These are phyloP conservation scores for Delia radicum DNA, from an alignment of 1,140 invertebrate species.

Conservation along the genomic window DNA sequence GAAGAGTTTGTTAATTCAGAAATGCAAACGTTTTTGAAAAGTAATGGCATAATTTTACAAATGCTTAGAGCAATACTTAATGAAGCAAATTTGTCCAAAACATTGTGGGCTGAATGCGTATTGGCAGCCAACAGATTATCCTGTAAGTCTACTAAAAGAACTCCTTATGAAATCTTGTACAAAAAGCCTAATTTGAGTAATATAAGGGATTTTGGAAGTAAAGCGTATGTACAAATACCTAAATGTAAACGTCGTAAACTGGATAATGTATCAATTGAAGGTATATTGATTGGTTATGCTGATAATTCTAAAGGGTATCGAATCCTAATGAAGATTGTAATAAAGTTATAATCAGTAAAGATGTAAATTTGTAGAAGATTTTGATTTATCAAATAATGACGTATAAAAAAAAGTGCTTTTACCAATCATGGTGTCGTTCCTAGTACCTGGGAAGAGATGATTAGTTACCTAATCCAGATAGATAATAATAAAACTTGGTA, in stretches of 20 bases:
- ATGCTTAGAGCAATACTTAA: no score
- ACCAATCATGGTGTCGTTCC: no score
- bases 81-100: not conserved
- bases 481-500: not conserved
- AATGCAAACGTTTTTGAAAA: not conserved
- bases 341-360: no score
- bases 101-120: conserved; percentile 33
- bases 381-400: no score
- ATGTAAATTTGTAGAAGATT: no score
- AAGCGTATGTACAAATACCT: no score
- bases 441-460: no score
- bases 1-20: not conserved
- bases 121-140: not conserved
- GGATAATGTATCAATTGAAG: no score
- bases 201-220: not conserved
- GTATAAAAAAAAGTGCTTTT: no score
- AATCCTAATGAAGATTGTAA: no score
- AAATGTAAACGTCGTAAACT: not conserved
- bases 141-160: not conserved
- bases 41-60: not conserved
- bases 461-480: no score
- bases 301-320: not conserved
- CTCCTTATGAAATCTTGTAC: not conserved
- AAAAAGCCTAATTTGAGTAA: not conserved
- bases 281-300: not conserved